Evolutionary conservation across 2,113 vertebrate species (phyloP).

Genomic region (Cottus gobio): DNA sequence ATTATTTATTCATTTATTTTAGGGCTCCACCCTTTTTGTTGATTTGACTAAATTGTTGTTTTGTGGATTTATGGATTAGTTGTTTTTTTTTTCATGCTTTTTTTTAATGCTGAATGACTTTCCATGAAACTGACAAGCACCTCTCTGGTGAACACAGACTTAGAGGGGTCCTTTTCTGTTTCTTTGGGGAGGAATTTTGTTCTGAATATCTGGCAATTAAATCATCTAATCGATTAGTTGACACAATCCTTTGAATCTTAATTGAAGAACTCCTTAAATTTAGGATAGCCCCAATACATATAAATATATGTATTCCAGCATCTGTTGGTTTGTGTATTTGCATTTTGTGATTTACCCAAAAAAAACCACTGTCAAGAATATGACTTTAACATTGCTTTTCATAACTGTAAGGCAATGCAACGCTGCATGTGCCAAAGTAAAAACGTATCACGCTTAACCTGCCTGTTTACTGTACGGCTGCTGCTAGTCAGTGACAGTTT

Average conservation of each 20-base stretch:
- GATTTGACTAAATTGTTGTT: background rate
- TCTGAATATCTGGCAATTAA: background rate
- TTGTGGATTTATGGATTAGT: background rate
- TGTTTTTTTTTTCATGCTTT: background rate
- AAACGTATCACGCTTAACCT: background rate
- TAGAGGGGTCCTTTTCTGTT: background rate
- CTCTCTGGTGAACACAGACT: background rate
- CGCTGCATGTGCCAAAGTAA: background rate
- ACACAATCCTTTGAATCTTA: background rate
- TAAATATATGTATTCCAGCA: background rate
- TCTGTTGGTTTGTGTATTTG: background rate
- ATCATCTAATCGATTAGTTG: background rate
- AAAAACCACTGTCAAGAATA: background rate
- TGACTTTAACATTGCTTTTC: background rate
- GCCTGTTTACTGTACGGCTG: slow-evolving; percentile 2
- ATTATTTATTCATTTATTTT: background rate
- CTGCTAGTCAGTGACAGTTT: background rate
- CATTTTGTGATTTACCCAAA: background rate
- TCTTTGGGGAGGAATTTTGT: background rate
- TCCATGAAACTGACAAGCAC: background rate
- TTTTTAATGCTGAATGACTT: background rate
- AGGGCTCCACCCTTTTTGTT: background rate
- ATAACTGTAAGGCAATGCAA: background rate
- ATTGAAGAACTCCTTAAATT: background rate
- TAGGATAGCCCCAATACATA: background rate